Base-by-base conservation (phyloP, 2,888 invertebrate species). In the Noctuana brunneofusca region DNA sequence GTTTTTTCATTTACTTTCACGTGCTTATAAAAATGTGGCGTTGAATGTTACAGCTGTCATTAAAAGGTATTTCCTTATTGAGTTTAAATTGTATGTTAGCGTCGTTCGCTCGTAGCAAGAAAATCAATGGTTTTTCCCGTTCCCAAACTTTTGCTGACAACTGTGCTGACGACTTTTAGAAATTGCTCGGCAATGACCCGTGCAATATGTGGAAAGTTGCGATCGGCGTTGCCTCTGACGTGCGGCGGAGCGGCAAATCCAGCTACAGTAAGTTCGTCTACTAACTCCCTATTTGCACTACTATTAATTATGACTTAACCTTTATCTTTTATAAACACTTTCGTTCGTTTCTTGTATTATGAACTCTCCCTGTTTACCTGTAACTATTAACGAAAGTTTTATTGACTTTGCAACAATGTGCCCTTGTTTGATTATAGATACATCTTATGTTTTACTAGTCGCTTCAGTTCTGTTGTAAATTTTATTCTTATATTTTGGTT, bases 131-230 rank as follows among this genome's bases (percentile, higher is more conserved):
- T 55, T 24, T 41, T 24, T 54, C 32, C 22, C 35, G 16, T 41
- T 53, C 11, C 48, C 54, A 12, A 60, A 60, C 46, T 60, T 60
- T 54, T 46, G 43, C 32, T 43, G 53, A 59, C 16, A 54, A 60
- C 54, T 48, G 49, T 24, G 43, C 22, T 53, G 53, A 59, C 32
- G 60, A 60, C 54, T 48, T 58, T 38, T 53, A 6, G 65, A 66
- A 68, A 68, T 64, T 54, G 64, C 58, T 63, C 59, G 54, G 52
- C 64, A 67, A 65, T 64, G 68, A 69, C 55, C 67, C 68, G 68
- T 67, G 60, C 58, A 64, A 67, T 65, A 69, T 68, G 68, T 65
- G 66, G 30, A 58, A 69, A 71, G 66, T 71, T 69, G 53, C 32
- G 38, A 54, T 52, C 54, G 22, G 6, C 6, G 46, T 3, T 16